Conservation (phyloP, 2,797 vertebrate genomes). For the Esox lucius region DNA sequence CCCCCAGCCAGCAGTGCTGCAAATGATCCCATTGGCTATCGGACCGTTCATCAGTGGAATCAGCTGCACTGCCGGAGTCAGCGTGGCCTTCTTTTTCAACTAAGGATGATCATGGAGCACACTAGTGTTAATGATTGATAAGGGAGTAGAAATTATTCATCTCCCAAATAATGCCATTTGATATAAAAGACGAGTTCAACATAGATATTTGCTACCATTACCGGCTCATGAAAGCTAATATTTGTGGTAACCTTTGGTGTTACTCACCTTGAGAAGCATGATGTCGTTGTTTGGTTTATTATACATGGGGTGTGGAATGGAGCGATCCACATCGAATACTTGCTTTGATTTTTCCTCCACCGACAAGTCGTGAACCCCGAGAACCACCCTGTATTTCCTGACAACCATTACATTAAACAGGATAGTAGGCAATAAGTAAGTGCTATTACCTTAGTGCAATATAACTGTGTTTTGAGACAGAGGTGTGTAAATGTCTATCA, state of each 20-base stretch:
- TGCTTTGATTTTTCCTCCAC: constrained; percentile 49
- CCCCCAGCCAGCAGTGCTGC: constrained; percentile 70
- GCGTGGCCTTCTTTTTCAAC: constrained; percentile 51
- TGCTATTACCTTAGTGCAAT: neutral
- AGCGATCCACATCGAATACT: constrained; percentile 24
- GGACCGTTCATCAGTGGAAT: constrained; percentile 36
- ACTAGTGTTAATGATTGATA: neutral
- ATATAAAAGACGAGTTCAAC: too few species aligned
- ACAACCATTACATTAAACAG: constrained; percentile 22
- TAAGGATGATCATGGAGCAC: constrained; percentile 19
- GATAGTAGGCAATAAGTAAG: neutral
- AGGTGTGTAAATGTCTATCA: neutral
- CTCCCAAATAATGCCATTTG: too few species aligned
- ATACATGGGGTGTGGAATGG: constrained; percentile 58
- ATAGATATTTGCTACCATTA: too few species aligned
- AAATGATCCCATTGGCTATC: constrained; percentile 7
- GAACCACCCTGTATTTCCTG: constrained; percentile 55
- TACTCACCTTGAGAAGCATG: constrained; percentile 68
- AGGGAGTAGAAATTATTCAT: too few species aligned
- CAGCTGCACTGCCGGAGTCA: constrained; percentile 57
- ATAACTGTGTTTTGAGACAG: neutral
- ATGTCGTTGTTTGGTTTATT: constrained; percentile 53
- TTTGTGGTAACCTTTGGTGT: neutral
- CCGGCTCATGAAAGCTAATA: too few species aligned
- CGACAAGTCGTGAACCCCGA: constrained; percentile 52